These are phyloP conservation scores for Drosophila tanythrix DNA, from an alignment of 2,888 invertebrate genomes.

Conservation along the genomic window DNA sequence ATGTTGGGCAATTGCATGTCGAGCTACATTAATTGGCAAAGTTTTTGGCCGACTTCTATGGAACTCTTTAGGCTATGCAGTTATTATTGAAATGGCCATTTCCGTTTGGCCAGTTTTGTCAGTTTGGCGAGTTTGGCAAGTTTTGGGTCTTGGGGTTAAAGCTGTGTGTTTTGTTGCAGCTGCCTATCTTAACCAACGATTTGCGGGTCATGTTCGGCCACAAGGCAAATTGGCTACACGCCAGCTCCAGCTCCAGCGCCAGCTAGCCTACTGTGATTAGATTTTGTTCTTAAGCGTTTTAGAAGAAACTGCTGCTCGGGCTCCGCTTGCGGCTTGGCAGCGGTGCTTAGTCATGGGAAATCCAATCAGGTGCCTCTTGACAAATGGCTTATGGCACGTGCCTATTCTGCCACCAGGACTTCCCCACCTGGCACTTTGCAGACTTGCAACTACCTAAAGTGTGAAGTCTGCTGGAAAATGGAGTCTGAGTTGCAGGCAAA, in stretches of 20 bases:
- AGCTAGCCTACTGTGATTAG: conserved; percentile 64
- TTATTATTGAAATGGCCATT: conserved; percentile 48
- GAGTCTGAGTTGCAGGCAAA: conserved; percentile 3
- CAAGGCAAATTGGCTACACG: conserved; percentile 53
- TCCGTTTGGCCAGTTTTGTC: conserved; percentile 6
- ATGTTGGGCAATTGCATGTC: neutral
- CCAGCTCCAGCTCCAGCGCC: conserved; percentile 21
- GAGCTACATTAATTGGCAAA: conserved; percentile 62
- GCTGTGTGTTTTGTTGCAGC: neutral
- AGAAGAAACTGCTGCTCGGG: conserved; percentile 7
- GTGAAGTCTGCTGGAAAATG: neutral
- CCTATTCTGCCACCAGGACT: conserved; percentile 35
- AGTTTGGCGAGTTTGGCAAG: neutral
- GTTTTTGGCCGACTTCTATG: conserved; percentile 37
- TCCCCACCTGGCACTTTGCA: neutral
- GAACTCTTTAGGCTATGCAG: conserved; percentile 50
- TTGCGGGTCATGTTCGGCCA: conserved; percentile 27
- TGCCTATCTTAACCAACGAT: conserved; percentile 9
- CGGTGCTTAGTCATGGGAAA: conserved; percentile 55
- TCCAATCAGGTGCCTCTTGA: conserved; percentile 72
- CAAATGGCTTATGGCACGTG: conserved; percentile 76
- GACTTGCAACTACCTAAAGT: neutral
- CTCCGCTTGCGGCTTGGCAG: conserved; percentile 23
- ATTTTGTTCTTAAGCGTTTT: conserved; percentile 65
- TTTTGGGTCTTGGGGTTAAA: conserved; percentile 3